phyloP scores from a whole-genome alignment of 2,888 invertebrate genomes.

The Acleris holmiana region DNA sequence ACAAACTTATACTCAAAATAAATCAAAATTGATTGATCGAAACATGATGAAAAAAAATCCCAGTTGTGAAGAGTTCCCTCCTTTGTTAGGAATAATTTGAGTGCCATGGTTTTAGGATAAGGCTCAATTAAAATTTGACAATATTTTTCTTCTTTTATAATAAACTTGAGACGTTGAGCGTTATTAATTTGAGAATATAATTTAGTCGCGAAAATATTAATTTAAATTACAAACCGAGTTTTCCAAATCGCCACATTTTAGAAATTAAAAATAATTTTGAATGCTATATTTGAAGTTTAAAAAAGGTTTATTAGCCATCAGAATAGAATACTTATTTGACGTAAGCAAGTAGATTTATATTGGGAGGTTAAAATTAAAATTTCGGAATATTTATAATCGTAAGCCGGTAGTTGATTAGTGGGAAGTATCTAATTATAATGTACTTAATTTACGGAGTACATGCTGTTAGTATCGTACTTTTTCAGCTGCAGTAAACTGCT shows the following conservation, averaged over 20 bases:
- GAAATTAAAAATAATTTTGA: slow-evolving; percentile 47
- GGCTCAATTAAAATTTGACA: slow-evolving; percentile 74
- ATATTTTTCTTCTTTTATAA: slow-evolving; percentile 58
- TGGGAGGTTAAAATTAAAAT: slow-evolving; percentile 61
- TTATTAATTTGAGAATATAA: slow-evolving; percentile 10
- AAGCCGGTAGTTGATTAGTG: slow-evolving; percentile 63
- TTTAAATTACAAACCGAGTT: slow-evolving; percentile 11
- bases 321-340: slow-evolving; percentile 56
- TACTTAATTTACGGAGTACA: slow-evolving; percentile 67
- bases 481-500: slow-evolving; percentile 61
- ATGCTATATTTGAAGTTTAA: slow-evolving; percentile 71
- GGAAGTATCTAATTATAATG: slow-evolving; percentile 59
- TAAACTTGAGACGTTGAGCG: slow-evolving; percentile 19
- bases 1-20: slow-evolving; percentile 45
- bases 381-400: slow-evolving; percentile 53
- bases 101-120: slow-evolving; percentile 80
- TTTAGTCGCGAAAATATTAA: slow-evolving; percentile 12
- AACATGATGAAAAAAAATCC: slow-evolving; percentile 58
- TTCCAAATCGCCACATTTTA: slow-evolving; percentile 42
- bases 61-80: slow-evolving; percentile 83
- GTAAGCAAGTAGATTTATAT: slow-evolving; percentile 70
- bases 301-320: slow-evolving; percentile 77
- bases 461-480: slow-evolving; percentile 47
- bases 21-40: slow-evolving; percentile 53
- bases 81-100: slow-evolving; percentile 79